Conservation (phyloP, 2,888 invertebrate species). For the Tetragonula carbonaria region DNA sequence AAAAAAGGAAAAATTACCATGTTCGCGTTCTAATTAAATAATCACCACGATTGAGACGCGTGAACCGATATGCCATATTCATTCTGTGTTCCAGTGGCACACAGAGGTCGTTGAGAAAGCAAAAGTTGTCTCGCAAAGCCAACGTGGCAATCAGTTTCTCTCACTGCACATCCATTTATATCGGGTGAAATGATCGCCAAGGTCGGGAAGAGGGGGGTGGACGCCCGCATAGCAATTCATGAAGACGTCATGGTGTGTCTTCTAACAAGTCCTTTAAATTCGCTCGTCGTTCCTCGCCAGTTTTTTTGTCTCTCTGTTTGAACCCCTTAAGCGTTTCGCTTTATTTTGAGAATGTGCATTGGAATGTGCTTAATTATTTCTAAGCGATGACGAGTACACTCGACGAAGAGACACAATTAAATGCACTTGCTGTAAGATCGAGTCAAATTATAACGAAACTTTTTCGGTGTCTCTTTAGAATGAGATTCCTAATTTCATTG, state of each 20-base stretch:
- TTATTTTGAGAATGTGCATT: no score
- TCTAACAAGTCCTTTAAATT: conserved; percentile 15
- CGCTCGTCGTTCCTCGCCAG: background rate
- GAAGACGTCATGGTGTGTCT: background rate
- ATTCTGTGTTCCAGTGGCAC: background rate
- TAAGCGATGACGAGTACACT: no score
- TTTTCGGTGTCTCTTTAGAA: no score
- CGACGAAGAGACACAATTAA: no score
- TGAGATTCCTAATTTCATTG: no score
- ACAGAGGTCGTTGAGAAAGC: no score
- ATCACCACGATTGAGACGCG: background rate
- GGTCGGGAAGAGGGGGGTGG: background rate
- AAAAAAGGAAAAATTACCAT: no score
- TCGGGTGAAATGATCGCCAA: background rate
- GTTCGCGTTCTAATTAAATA: background rate
- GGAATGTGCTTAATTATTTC: no score
- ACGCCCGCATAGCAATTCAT: background rate
- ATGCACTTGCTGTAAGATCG: no score
- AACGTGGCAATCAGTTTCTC: conserved; percentile 9
- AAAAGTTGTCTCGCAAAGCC: no score
- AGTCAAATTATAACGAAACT: no score
- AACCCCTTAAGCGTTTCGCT: background rate
- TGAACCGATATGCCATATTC: background rate
- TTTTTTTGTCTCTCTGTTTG: background rate
- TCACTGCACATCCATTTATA: background rate